These are phyloP conservation scores for Macquaria australasica DNA, from an alignment of 2,113 vertebrate genomes.

Conservation along the genomic window DNA sequence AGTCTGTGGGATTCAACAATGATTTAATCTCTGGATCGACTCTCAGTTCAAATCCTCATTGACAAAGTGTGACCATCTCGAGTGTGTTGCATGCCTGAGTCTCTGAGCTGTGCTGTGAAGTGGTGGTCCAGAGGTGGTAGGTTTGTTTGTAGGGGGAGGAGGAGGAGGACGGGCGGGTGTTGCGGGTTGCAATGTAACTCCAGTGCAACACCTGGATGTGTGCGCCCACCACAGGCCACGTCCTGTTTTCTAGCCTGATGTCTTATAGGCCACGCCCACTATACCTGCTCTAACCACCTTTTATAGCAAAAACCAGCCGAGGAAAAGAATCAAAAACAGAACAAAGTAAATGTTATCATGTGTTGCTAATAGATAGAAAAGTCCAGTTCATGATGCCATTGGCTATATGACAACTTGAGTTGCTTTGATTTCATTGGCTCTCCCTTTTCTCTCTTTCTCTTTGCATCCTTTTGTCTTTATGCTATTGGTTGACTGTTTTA, in stretches of 20 bases:
- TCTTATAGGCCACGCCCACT: slow-evolving; percentile 97
- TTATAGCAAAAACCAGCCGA: slow-evolving; percentile 87
- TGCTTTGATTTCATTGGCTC: slow-evolving; percentile 79
- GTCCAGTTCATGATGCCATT: slow-evolving; percentile 90
- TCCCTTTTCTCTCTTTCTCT: slow-evolving; percentile 51
- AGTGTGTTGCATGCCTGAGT: slow-evolving; percentile 75
- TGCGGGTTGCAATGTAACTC: slow-evolving; percentile 40
- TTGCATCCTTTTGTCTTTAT: slow-evolving; percentile 54
- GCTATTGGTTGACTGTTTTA: slow-evolving; percentile 49
- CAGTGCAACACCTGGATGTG: slow-evolving; percentile 92
- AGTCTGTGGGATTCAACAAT: slow-evolving; percentile 51
- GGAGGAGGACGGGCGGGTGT: background rate
- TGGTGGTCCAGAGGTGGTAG: slow-evolving; percentile 62
- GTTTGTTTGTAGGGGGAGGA: slow-evolving; percentile 28
- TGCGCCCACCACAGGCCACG: slow-evolving; percentile 89
- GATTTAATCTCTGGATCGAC: slow-evolving; percentile 34
- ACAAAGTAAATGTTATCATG: slow-evolving; percentile 94
- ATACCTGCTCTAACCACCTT: slow-evolving; percentile 92
- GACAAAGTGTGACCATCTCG: slow-evolving; percentile 67
- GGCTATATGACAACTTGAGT: slow-evolving; percentile 87
- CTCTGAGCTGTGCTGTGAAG: slow-evolving; percentile 70
- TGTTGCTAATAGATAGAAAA: slow-evolving; percentile 95
- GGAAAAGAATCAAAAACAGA: slow-evolving; percentile 77
- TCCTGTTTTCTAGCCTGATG: slow-evolving; percentile 96
- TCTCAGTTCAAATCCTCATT: slow-evolving; percentile 54